phyloP scores from a whole-genome alignment of 2,888 invertebrate genomes.

The Amiota minor region DNA sequence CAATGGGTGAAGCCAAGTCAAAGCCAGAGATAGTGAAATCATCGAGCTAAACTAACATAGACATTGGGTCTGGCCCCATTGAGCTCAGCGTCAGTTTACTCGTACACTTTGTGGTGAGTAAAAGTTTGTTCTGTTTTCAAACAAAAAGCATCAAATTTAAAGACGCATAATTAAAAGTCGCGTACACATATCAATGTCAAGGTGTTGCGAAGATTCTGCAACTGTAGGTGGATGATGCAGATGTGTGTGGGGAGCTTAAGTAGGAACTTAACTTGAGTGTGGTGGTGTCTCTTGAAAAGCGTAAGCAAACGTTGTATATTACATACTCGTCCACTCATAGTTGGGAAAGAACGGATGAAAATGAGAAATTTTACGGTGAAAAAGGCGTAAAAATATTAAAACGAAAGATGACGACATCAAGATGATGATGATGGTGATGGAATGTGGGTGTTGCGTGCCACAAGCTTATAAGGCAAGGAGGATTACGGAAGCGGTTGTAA shows the following conservation, averaged over 20 bases:
- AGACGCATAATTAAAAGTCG: constrained; percentile 22
- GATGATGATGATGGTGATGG: constrained; percentile 18
- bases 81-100: too few relatives aligned
- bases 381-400: constrained; percentile 10
- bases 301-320: too few relatives aligned
- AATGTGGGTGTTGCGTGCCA: constrained; percentile 3
- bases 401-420: neutral
- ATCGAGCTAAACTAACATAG: too few relatives aligned
- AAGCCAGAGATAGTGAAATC: too few relatives aligned
- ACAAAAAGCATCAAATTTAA: constrained; percentile 11
- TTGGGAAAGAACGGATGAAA: neutral
- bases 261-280: constrained; percentile 4
- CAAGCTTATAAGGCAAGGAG: constrained; percentile 1
- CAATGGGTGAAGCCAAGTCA: neutral
- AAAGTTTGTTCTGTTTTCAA: neutral
- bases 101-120: neutral
- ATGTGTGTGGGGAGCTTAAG: neutral
- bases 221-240: neutral
- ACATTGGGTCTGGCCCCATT: too few relatives aligned
- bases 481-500: neutral
- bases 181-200: constrained; percentile 15
- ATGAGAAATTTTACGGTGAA: constrained; percentile 8
- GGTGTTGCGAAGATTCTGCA: neutral
- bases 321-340: too few relatives aligned
- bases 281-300: neutral